A percentile compares a stretch with the other conserved stretches of the same genome.
phyloP scores from a whole-genome alignment of 1,140 invertebrate species.

The Drosophila elegans region DNA sequence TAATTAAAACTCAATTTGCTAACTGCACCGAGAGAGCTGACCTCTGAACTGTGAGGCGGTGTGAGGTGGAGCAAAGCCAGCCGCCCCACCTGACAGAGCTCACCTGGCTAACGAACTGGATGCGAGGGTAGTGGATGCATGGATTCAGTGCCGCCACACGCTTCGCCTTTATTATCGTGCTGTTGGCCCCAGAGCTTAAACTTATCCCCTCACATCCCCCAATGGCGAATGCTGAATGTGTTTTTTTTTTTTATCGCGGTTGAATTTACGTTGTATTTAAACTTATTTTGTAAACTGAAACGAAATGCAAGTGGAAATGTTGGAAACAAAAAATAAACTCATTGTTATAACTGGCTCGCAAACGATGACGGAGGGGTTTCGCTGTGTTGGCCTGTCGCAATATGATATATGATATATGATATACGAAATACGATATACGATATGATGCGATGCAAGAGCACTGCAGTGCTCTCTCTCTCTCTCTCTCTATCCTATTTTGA shows the following conservation, averaged over 20 bases:
- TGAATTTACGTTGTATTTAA: constrained; percentile 71
- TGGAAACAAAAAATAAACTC: constrained; percentile 61
- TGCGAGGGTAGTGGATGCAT: neutral
- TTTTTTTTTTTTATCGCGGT: constrained; percentile 80
- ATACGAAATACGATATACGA: neutral
- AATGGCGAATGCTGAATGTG: constrained; percentile 16
- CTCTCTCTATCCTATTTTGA: neutral
- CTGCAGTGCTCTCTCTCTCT: neutral
- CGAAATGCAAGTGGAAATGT: constrained; percentile 74
- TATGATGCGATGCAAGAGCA: constrained; percentile 1
- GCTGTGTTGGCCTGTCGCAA: constrained; percentile 1
- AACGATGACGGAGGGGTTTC: no score
- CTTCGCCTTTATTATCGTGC: constrained; percentile 14
- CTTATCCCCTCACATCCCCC: neutral
- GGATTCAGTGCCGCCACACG: neutral
- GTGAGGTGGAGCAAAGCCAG: no score
- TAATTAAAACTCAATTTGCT: constrained; percentile 62
- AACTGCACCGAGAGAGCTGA: constrained; percentile 26
- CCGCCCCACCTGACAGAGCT: neutral
- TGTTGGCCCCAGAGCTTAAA: constrained; percentile 9
- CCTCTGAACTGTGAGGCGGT: constrained; percentile 12
- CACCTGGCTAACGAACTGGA: constrained; percentile 1
- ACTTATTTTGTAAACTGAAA: constrained; percentile 73
- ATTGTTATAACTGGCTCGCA: constrained; percentile 24
- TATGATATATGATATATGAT: constrained; percentile 29